Conservation (phyloP, 1,140 invertebrate species). For the Papilio glaucus region DNA sequence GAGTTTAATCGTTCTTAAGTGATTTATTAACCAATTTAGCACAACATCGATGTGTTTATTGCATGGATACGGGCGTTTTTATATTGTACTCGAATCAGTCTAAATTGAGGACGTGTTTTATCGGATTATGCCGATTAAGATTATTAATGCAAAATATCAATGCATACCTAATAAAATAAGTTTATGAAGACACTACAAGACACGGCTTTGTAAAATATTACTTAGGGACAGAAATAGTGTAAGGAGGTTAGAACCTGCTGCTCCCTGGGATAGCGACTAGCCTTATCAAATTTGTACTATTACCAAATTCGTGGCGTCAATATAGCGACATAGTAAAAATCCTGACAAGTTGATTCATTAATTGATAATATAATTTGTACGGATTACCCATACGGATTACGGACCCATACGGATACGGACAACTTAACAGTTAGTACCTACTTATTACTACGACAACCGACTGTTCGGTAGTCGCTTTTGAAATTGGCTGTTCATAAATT, state of each 20-base stretch:
- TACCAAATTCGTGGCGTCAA: no score
- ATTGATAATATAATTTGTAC: neutral
- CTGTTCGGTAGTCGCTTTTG: neutral
- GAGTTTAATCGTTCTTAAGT: slow-evolving; percentile 20
- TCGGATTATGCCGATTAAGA: neutral
- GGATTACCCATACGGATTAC: neutral
- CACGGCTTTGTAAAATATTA: no score
- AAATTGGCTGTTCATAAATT: slow-evolving; percentile 10
- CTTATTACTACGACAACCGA: neutral
- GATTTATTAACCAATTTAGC: slow-evolving; percentile 33
- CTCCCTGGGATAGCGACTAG: no score
- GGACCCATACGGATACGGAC: no score
- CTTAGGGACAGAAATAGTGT: no score
- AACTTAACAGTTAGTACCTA: neutral
- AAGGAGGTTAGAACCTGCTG: no score
- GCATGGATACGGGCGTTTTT: slow-evolving; percentile 1
- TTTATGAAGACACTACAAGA: no score
- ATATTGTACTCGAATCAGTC: neutral
- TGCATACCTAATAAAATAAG: neutral
- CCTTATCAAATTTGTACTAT: no score
- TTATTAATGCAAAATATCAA: neutral
- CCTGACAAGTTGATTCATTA: no score
- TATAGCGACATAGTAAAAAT: no score
- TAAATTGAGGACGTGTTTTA: neutral
- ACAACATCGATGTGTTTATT: slow-evolving; percentile 11